Evolutionary conservation across 2,113 vertebrate genomes (phyloP), one percentile per base, ranked within the genome.

Genomic region (Genyomyrus donnyi): DNA sequence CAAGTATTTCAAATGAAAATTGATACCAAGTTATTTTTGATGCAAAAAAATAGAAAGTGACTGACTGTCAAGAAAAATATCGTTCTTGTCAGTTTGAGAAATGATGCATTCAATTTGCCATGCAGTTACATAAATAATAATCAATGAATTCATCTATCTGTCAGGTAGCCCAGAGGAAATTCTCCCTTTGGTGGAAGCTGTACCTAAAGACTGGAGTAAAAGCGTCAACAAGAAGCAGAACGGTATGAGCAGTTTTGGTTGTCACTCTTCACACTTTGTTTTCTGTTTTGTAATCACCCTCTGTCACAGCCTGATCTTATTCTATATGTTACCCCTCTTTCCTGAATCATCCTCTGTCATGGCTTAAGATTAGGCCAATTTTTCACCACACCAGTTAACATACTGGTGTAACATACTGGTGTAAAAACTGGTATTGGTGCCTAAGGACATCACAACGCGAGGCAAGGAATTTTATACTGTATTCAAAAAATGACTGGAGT

Each of bases 101-200:
- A 80, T 11, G 5, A 80, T 77, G 11, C 74, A 77, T 77, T 77
- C 13, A 77, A 2, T 77, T 85, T 85, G 19, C 19, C 19, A 15
- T 45, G 53, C 3, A 88, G 19, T 45, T 66, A 17, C 1, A 39
- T 45, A n/a, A 3, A 58, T 35, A 9, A 50, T 70, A 10, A 66
- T 70, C 46, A 62, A 85, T 27, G 13, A 45, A 70, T 70, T 31
- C 35, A 21, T 62, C 24, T 91, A 58, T 90, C 74, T 85, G 83
- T 74, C 91, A 99, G 98, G 98, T n/a, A 94, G 96, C 8, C 97
- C 98, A 31, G 93, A 93, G 86, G 97, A 98, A 91, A 96, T 99
- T 90, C 94, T 99, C 77, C 97, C 98, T 15, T 90, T 97, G 52
- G 94, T 98, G 3, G 96, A 97, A 93, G 93, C 94, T 11, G 93